Conservation (phyloP, 2,797 vertebrate species). For the Pseudochirops cupreus region DNA sequence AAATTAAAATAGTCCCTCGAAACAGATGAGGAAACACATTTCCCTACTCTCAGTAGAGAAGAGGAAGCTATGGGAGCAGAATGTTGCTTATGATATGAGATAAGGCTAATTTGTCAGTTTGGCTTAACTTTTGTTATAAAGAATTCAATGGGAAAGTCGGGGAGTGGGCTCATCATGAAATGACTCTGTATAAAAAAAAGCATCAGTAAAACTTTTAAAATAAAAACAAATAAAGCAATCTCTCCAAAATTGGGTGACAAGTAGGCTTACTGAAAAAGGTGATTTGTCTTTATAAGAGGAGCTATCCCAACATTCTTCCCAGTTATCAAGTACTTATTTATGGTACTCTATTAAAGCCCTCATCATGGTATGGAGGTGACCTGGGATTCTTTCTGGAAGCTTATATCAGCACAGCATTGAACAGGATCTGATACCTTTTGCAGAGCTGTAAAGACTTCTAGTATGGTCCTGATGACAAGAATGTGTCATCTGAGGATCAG, state of each 20-base stretch:
- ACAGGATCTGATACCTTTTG: background rate
- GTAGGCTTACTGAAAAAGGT: background rate
- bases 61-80: background rate
- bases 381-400: background rate
- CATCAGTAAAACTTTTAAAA: background rate
- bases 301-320: background rate
- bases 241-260: background rate
- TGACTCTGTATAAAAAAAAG: background rate
- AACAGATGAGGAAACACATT: background rate
- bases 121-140: background rate
- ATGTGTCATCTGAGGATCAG: background rate
- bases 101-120: background rate
- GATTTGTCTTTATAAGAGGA: background rate
- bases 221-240: background rate
- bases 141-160: background rate
- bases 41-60: background rate
- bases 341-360: background rate
- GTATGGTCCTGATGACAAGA: background rate
- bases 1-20: background rate
- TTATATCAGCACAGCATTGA: background rate
- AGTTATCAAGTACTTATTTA: background rate
- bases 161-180: background rate
- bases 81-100: background rate
- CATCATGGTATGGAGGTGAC: background rate
- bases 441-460: background rate